Evolutionary conservation across 2,797 vertebrate genomes (phyloP).

Genomic region (Psittacula derbiana): DNA sequence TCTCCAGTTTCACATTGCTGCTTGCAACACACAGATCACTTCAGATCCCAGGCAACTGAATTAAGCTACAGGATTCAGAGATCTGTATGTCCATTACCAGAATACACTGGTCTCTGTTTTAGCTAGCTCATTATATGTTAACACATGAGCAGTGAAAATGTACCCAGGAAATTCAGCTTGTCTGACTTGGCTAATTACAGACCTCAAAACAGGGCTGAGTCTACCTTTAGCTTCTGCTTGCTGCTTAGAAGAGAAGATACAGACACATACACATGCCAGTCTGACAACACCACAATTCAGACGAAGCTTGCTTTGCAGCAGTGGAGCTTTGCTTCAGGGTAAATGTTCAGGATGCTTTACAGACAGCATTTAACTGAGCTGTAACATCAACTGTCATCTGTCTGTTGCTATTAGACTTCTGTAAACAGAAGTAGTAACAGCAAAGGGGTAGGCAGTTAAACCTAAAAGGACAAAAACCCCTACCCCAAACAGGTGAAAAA

Average conservation of each 20-base stretch:
- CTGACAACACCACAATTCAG: not conserved
- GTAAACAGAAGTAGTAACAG: not conserved
- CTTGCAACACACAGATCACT: not conserved
- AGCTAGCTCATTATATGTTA: slow-evolving; percentile 18
- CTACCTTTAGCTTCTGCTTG: slow-evolving; percentile 14
- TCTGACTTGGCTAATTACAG: slow-evolving; percentile 10
- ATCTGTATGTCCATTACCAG: not conserved
- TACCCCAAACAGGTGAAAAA: not conserved
- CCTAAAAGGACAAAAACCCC: not conserved
- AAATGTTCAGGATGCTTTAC: not conserved
- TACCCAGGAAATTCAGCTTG: not conserved
- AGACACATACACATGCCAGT: not conserved
- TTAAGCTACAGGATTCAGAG: not conserved
- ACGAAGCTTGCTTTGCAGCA: not conserved
- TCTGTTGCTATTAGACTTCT: not conserved
- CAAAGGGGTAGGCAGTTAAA: not conserved
- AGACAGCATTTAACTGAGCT: not conserved
- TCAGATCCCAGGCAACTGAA: not conserved
- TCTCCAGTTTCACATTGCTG: not conserved
- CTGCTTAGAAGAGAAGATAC: not conserved
- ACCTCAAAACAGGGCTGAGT: slow-evolving; percentile 17
- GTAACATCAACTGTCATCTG: not conserved
- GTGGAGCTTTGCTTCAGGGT: not conserved
- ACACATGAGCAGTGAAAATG: not conserved
- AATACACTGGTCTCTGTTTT: slow-evolving; percentile 1